Evolutionary conservation across 2,113 vertebrate genomes (phyloP).

Genomic region (Dunckerocampus dactyliophorus): DNA sequence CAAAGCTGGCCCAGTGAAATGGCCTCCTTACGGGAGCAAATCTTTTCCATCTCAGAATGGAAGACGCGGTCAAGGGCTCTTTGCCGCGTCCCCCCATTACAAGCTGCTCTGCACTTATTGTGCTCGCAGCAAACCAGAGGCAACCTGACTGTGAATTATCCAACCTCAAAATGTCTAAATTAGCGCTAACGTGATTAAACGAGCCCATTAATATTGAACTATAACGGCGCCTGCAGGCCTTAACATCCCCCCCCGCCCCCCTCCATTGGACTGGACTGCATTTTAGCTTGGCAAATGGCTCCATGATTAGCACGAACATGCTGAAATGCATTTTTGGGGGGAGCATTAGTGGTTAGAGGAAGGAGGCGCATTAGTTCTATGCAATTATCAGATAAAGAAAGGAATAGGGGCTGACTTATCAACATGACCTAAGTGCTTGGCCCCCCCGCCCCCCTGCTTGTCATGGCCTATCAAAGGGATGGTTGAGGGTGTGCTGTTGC

Average conservation of each 20-base stretch:
- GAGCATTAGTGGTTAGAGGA: slow-evolving; percentile 1
- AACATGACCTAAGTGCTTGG: slow-evolving; percentile 1
- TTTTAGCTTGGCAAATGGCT: not conserved
- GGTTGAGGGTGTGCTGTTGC: slow-evolving; percentile 30
- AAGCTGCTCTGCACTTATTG: not conserved
- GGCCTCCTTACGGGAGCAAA: not conserved
- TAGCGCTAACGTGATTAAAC: slow-evolving; percentile 9
- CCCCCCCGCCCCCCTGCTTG: not conserved
- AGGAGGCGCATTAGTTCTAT: slow-evolving; percentile 1
- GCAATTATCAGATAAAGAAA: slow-evolving; percentile 8
- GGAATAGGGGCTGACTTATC: not conserved
- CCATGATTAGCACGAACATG: not conserved
- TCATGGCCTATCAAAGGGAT: not conserved
- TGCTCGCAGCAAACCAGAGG: slow-evolving; percentile 1
- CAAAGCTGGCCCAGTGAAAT: not conserved
- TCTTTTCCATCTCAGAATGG: not conserved
- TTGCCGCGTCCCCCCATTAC: not conserved
- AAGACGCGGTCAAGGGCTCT: slow-evolving; percentile 3
- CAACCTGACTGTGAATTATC: slow-evolving; percentile 9
- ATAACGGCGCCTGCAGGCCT: slow-evolving; percentile 4
- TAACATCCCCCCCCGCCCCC: not conserved
- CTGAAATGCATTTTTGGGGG: slow-evolving; percentile 5
- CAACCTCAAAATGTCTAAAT: slow-evolving; percentile 14
- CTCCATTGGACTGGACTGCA: not conserved
- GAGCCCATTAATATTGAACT: slow-evolving; percentile 10